These are phyloP conservation scores for Xerus inauris DNA, from an alignment of 2,113 vertebrate genomes.

Conservation along the genomic window DNA sequence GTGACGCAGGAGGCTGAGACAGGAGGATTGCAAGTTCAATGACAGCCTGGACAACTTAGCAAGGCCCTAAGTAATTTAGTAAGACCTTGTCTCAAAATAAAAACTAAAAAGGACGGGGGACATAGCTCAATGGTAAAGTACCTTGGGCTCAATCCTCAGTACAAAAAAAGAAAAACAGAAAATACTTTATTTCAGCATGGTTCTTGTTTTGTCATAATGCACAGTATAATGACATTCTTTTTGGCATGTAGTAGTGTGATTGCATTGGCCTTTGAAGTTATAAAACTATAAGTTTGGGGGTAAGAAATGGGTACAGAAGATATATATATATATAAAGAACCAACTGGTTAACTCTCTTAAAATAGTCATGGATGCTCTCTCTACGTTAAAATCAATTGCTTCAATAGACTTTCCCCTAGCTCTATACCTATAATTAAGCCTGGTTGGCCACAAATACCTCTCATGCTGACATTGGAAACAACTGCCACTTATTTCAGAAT, in stretches of 20 bases:
- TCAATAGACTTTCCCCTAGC: not conserved
- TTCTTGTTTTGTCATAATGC: constrained; percentile 4
- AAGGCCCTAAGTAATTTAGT: too few species aligned
- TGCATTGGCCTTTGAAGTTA: not conserved
- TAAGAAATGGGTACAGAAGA: not conserved
- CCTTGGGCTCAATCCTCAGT: too few species aligned
- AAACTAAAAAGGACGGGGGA: too few species aligned
- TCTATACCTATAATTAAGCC: not conserved
- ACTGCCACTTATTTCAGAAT: not conserved
- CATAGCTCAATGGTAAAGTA: too few species aligned
- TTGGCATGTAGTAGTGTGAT: not conserved
- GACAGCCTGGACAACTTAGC: too few species aligned
- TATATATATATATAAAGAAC: not conserved
- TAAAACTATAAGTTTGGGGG: not conserved
- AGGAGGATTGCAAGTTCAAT: too few species aligned
- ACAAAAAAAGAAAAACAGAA: too few species aligned
- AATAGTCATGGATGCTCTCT: not conserved
- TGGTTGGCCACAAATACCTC: not conserved
- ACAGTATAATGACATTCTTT: not conserved
- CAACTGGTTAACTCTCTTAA: not conserved
- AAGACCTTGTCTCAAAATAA: too few species aligned
- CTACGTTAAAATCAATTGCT: not conserved
- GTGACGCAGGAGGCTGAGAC: too few species aligned
- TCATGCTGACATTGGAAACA: not conserved
- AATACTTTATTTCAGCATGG: not conserved